Evolutionary conservation across 2,797 vertebrate species (phyloP).

Genomic region (Leuciscus waleckii): DNA sequence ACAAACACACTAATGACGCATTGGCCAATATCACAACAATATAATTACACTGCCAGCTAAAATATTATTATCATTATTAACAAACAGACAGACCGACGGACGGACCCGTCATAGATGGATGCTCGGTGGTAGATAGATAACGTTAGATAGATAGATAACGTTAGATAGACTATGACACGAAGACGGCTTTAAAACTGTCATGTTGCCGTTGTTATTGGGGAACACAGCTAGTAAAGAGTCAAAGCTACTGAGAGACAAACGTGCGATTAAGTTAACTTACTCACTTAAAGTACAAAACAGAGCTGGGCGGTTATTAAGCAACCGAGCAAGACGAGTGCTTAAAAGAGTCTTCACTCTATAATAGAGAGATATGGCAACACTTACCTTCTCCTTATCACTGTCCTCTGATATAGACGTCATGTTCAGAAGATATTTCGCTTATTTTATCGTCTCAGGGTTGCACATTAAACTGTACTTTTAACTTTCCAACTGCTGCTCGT

Average conservation of each 20-base stretch:
- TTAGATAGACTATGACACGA: neutral
- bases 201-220: neutral
- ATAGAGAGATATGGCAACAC: neutral
- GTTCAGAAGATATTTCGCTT: slow-evolving; percentile 19
- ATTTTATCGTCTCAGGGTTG: neutral
- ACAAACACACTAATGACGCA: neutral
- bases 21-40: neutral
- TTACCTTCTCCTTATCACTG: slow-evolving; percentile 79
- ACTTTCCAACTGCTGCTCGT: slow-evolving; percentile 17
- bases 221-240: neutral
- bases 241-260: neutral
- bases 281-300: slow-evolving; percentile 1
- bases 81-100: too few relatives aligned
- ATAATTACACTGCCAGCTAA: neutral
- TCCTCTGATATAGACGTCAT: slow-evolving; percentile 79
- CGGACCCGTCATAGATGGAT: too few relatives aligned
- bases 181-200: neutral
- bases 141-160: neutral
- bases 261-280: too few relatives aligned
- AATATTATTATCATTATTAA: too few relatives aligned
- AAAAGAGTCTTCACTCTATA: neutral
- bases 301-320: slow-evolving; percentile 18
- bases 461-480: slow-evolving; percentile 17
- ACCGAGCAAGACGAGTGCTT: neutral
- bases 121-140: too few relatives aligned